A percentile compares a stretch with the other conserved stretches of the same genome.
phyloP scores from a whole-genome alignment of 2,797 vertebrate genomes.

The Orientallactaga sibirica region DNA sequence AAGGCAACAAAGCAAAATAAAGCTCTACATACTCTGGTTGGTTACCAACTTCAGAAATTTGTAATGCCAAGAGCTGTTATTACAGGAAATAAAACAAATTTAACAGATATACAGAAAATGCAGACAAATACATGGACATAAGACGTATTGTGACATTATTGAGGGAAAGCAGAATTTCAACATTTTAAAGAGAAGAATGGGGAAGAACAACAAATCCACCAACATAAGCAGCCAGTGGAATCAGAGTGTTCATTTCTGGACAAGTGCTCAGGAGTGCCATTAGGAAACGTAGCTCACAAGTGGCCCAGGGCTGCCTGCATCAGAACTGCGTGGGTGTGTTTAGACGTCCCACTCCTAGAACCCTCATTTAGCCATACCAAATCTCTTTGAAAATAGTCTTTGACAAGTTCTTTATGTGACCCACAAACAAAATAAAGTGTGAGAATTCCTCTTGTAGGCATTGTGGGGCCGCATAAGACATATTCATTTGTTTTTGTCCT shows the following conservation, averaged over 20 bases:
- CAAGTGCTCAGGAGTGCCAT: not conserved
- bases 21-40: not conserved
- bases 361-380: not conserved
- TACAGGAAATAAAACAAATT: not conserved
- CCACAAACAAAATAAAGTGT: not conserved
- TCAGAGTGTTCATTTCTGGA: not conserved
- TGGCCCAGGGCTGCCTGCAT: not conserved
- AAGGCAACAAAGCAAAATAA: conserved; percentile 18
- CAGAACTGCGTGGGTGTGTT: not conserved
- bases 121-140: not conserved
- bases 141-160: not conserved
- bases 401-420: not conserved
- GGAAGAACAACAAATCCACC: not conserved
- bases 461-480: not conserved
- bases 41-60: conserved; percentile 51
- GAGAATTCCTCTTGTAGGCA: not conserved
- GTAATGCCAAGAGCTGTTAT: not conserved
- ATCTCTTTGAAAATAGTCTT: not conserved
- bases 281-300: not conserved
- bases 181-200: conserved; percentile 40
- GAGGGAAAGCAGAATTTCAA: conserved; percentile 18
- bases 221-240: not conserved
- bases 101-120: conserved; percentile 4
- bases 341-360: not conserved
- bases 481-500: not conserved